Percentiles rank a stretch among this genome's conserved stretches.
phyloP scores from a whole-genome alignment of 2,888 invertebrate genomes.

The Microctonus aethiopoides region DNA sequence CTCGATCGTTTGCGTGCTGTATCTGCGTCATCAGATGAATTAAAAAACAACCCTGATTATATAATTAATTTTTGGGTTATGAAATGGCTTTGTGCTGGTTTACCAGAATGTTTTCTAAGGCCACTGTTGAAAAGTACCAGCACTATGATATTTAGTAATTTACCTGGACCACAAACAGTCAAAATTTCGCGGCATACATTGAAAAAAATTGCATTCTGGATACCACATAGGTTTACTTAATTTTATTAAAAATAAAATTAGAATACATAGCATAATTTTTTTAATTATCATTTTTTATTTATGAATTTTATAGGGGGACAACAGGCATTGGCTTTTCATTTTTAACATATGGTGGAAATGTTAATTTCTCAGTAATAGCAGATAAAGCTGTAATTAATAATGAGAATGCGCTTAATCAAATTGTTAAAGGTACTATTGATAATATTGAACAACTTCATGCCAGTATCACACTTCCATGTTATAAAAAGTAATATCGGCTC shows the following conservation, averaged over 20 bases:
- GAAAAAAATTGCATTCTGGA: constrained; percentile 69
- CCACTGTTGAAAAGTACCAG: constrained; percentile 68
- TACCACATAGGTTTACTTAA: constrained; percentile 69
- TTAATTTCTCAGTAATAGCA: constrained; percentile 68
- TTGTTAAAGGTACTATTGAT: constrained; percentile 65
- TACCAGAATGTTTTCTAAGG: constrained; percentile 66
- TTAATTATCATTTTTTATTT: not conserved
- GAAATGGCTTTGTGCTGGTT: constrained; percentile 64
- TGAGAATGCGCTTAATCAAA: constrained; percentile 62
- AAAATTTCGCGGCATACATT: constrained; percentile 66
- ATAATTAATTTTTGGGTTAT: constrained; percentile 69
- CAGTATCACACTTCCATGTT: constrained; percentile 47
- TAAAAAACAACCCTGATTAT: constrained; percentile 67
- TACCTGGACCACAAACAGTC: constrained; percentile 68
- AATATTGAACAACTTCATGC: constrained; percentile 62
- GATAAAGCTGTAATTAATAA: constrained; percentile 67
- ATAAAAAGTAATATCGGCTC: constrained; percentile 42
- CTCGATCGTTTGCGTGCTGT: constrained; percentile 59
- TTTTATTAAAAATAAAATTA: too few relatives aligned
- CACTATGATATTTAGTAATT: constrained; percentile 69
- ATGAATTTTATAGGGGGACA: constrained; percentile 39
- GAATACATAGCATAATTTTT: too few relatives aligned
- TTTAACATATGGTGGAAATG: constrained; percentile 68
- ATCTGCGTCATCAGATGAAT: constrained; percentile 56
- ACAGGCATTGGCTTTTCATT: constrained; percentile 69